Evolutionary conservation across 2,888 invertebrate genomes (phyloP).

Genomic region (Caenorhabditis angaria): DNA sequence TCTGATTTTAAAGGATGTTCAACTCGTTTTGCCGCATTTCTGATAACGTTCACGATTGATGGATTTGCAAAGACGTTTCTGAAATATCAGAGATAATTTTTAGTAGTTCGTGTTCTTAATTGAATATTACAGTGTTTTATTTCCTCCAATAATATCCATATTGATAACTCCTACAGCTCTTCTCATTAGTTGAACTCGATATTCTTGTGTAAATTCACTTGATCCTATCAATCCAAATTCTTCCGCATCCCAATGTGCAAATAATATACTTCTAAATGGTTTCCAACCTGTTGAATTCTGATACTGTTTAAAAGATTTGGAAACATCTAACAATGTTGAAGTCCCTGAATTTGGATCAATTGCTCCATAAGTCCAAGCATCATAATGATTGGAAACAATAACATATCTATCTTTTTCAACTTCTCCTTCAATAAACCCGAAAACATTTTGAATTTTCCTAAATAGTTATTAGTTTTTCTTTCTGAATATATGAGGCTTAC

Average conservation of each 20-base stretch:
- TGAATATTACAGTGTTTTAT: slow-evolving; percentile 50
- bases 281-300: slow-evolving; percentile 73
- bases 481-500: no score
- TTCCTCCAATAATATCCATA: slow-evolving; percentile 71
- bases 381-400: slow-evolving; percentile 76
- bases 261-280: slow-evolving; percentile 73
- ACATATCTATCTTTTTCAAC: slow-evolving; percentile 75
- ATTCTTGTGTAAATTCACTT: slow-evolving; percentile 75
- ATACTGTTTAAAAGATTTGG: slow-evolving; percentile 51
- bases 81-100: slow-evolving; percentile 2
- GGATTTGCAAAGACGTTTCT: slow-evolving; percentile 67
- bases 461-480: slow-evolving; percentile 12
- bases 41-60: slow-evolving; percentile 71
- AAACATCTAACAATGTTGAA: slow-evolving; percentile 75
- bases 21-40: slow-evolving; percentile 71
- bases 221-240: slow-evolving; percentile 74
- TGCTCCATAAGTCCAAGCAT: slow-evolving; percentile 74
- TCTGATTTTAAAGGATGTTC: slow-evolving; percentile 60
- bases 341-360: slow-evolving; percentile 75
- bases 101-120: background rate
- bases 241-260: slow-evolving; percentile 75
- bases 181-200: slow-evolving; percentile 59
- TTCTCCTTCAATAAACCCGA: slow-evolving; percentile 71
- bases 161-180: slow-evolving; percentile 74
- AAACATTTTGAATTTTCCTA: slow-evolving; percentile 71